These are phyloP conservation scores for pig (Sus scrofa) DNA, from an alignment of 2,113 vertebrate species.

Conservation along the genomic window DNA sequence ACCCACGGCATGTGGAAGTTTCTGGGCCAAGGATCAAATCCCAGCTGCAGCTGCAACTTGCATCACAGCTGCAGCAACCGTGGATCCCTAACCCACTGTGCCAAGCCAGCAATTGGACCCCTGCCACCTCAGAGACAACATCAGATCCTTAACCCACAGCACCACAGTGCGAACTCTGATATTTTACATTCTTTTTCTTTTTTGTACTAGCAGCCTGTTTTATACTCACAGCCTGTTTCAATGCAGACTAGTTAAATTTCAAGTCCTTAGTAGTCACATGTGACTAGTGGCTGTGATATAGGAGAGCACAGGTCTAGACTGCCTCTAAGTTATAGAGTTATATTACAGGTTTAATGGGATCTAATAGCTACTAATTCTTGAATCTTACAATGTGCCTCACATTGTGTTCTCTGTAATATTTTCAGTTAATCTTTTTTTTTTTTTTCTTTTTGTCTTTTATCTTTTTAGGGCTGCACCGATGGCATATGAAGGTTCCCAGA, in stretches of 20 bases:
- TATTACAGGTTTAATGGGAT: slow-evolving; percentile 25
- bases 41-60: no score
- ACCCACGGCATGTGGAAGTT: no score
- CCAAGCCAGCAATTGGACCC: no score
- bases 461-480: no score
- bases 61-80: no score
- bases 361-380: slow-evolving; percentile 21
- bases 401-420: slow-evolving; percentile 12
- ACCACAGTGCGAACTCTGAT: background rate
- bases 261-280: background rate
- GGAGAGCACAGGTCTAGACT: background rate
- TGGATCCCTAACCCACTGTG: no score
- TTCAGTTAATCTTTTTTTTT: slow-evolving; percentile 26
- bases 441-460: no score
- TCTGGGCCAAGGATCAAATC: no score
- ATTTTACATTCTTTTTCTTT: background rate
- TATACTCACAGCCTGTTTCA: background rate
- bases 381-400: background rate
- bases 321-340: background rate
- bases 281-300: background rate
- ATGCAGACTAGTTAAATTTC: background rate
- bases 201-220: background rate
- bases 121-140: no score
- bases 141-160: no score
- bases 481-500: no score